Evolutionary conservation across 2,888 invertebrate genomes (phyloP).

Genomic region (Troides helena): DNA sequence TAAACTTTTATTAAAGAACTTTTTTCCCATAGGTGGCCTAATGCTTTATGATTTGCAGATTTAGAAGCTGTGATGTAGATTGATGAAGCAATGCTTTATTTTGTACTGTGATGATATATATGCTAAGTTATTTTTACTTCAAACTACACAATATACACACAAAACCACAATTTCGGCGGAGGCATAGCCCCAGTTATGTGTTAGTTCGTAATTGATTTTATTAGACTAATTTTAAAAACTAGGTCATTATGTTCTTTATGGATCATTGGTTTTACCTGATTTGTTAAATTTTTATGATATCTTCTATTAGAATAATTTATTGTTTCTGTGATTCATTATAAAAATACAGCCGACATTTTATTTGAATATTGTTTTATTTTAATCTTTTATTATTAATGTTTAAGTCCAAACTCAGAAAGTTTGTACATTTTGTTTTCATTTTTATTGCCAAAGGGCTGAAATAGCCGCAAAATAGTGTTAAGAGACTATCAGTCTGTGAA

Average conservation of each 20-base stretch:
- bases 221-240: conserved; percentile 21
- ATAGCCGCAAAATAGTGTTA: too few relatives aligned
- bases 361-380: conserved; percentile 16
- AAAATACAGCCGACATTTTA: conserved; percentile 36
- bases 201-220: conserved; percentile 19
- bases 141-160: conserved; percentile 20
- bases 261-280: conserved; percentile 47
- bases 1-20: conserved; percentile 35
- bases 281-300: conserved; percentile 53
- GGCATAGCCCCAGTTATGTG: conserved; percentile 52
- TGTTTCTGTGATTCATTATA: conserved; percentile 71
- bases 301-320: conserved; percentile 67
- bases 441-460: too few relatives aligned
- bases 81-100: conserved; percentile 77
- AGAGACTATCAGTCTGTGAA: too few relatives aligned
- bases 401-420: too few relatives aligned
- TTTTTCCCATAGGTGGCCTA: conserved; percentile 40
- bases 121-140: conserved; percentile 57
- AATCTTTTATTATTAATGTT: too few relatives aligned
- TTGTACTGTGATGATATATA: conserved; percentile 76
- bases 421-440: too few relatives aligned
- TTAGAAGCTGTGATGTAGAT: conserved; percentile 75
- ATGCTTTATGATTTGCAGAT: conserved; percentile 53
- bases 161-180: conserved; percentile 25
- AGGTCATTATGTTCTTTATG: conserved; percentile 42